Percentiles rank a stretch among this genome's conserved stretches.
Conservation (phyloP, 2,888 invertebrate species). For the Hirtodrosophila alboralis region DNA sequence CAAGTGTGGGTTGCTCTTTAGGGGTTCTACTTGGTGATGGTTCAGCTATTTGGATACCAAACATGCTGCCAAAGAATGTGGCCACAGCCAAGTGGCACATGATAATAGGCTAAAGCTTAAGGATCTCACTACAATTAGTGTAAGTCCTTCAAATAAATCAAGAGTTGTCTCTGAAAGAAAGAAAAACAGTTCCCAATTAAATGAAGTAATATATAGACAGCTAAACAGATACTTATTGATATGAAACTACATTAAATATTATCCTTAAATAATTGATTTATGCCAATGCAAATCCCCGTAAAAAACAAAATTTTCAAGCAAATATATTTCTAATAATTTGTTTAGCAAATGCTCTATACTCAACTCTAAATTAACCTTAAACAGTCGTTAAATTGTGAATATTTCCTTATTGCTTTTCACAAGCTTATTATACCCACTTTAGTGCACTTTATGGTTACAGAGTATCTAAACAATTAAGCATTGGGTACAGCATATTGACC, state of each 20-base stretch:
- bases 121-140: constrained; percentile 1
- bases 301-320: no score
- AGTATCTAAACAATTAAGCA: constrained; percentile 67
- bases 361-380: no score
- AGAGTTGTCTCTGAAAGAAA: no score
- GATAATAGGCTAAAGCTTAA: constrained; percentile 9
- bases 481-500: constrained; percentile 75
- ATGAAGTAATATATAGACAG: constrained; percentile 1
- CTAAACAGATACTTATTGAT: constrained; percentile 19
- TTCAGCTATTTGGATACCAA: constrained; percentile 50
- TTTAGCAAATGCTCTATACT: no score
- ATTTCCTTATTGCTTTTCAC: no score
- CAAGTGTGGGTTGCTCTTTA: constrained; percentile 41
- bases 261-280: constrained; percentile 1
- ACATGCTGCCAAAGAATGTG: constrained; percentile 59
- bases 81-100: constrained; percentile 18
- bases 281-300: no score
- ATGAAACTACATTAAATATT: constrained; percentile 12
- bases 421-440: neutral
- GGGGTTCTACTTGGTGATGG: constrained; percentile 22
- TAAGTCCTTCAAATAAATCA: constrained; percentile 2
- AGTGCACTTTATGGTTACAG: constrained; percentile 8
- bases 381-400: no score
- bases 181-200: no score
- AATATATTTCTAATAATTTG: no score